Evolutionary conservation across 2,888 invertebrate species (phyloP), one percentile per base, ranked within the genome.

Genomic region (Hypselothyrea guttata): DNA sequence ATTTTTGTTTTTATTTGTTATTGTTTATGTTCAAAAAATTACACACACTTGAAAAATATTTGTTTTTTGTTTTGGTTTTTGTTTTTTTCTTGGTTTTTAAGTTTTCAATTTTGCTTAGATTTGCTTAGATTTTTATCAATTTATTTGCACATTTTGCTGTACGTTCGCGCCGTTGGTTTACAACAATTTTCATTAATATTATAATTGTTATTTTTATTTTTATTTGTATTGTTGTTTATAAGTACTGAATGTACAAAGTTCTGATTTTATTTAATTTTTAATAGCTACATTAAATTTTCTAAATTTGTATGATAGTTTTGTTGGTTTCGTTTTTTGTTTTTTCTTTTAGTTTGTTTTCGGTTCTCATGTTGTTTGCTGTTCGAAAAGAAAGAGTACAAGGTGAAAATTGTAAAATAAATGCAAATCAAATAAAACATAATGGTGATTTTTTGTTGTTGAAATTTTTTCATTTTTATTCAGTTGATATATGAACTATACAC

Each of bases 1-100:
- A 56, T 65, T 71, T 62, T 44, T 52, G 15, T 47, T 45, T 56
- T 46, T 11, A 27, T 57, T 67, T 52, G 44, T 78, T 79, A 79
- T 79, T 81, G 75, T 81, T 69, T 81, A 72, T 65, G 56, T 81
- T 81, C 82, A 82, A 82, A 82, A 81, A 82, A 82, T 84, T 82
- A 82, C 84, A 82, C 84, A 82, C 84, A 82, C 57, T 84, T 82
- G 84, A 84, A 84, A 81, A 82, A 82, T 84, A 84, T 82, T 82
- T 44, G 30, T 33, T 64, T 61, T 51, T 45, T 56, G n/a, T 46
- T 68, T 63, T 44, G 42, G 46, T 62, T 67, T 56, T 27, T 35
- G 22, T 33, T 46, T 55, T 58, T 46, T 54, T 40, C 37, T 33
- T 18, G 11, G 27, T 37, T 44, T 12, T 27, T 34, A 7, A 16